Conservation (phyloP, 1,140 invertebrate species). For the Cepaea nemoralis region DNA sequence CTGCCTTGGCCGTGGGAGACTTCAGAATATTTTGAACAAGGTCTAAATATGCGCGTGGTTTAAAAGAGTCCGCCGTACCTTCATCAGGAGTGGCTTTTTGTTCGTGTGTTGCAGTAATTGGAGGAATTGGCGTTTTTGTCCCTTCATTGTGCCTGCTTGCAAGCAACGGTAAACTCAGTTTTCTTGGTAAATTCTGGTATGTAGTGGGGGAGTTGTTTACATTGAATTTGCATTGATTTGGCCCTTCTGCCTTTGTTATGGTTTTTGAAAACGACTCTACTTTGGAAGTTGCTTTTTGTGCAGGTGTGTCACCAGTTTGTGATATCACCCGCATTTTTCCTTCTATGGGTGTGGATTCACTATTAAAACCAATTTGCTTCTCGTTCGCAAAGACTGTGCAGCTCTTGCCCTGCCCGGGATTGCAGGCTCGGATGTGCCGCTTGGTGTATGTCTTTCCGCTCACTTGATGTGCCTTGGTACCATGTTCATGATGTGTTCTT, state of each 20-base stretch:
- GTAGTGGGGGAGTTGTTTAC: too few species aligned
- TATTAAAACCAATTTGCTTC: not conserved
- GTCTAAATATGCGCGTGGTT: not conserved
- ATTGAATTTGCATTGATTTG: too few species aligned
- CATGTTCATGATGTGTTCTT: not conserved
- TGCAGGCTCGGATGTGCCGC: not conserved
- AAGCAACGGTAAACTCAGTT: too few species aligned
- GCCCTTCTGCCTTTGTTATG: too few species aligned
- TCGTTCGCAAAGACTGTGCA: not conserved
- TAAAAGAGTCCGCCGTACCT: not conserved
- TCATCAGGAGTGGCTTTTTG: not conserved
- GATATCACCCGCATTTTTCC: too few species aligned
- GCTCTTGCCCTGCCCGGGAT: not conserved
- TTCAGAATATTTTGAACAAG: conserved; percentile 31
- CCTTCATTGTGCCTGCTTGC: too few species aligned
- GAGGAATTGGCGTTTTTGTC: too few species aligned
- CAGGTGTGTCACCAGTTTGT: too few species aligned
- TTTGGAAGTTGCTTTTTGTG: too few species aligned
- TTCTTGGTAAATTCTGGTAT: too few species aligned
- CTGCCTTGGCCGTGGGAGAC: conserved; percentile 18
- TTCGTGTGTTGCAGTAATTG: too few species aligned
- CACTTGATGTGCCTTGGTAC: not conserved
- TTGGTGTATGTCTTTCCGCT: not conserved
- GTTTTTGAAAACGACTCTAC: too few species aligned
- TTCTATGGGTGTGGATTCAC: not conserved